Base-by-base conservation (phyloP, 2,113 vertebrate genomes). In the Hyla sarda region DNA sequence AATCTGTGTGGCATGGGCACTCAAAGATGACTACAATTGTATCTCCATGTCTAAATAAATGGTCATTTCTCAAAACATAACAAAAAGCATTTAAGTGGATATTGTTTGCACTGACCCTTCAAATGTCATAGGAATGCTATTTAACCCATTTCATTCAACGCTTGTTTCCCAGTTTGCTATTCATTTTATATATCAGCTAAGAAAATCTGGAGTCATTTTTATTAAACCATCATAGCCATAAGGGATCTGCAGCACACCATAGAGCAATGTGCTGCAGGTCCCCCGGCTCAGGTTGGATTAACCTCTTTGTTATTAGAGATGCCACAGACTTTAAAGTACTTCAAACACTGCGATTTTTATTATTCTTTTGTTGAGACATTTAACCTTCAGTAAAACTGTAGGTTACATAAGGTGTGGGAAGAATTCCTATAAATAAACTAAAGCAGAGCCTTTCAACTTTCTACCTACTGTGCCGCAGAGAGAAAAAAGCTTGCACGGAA, bases 351-450 rank as follows among this genome's bases (percentile, higher is more conserved):
- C 13, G 32, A 73, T 82, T 86, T 87, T 82, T 87, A 86, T 86
- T 86, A 86, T 86, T 86, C 84, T 79, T 86, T 86, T 86, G 84
- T 54, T 71, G 85, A 81, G 52, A 82, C 50, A 78, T 82, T 87
- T 87, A 87, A 87, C 85, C 85, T 87, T 87, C 85, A 82, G 85
- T 87, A 82, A 87, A 82, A 87, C 77, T 87, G 85, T 65, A 82
- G 78, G 85, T 82, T 87, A 82, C 69, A 74, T 73, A 87, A 87
- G 67, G 77, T 78, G 67, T 58, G 78, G 78, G 48, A 77, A 69
- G 65, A 73, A 74, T 82, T 72, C 78, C 85, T 87, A 87, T 87
- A 87, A 87, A 87, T 87, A 87, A 87, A 82, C 52, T 78, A 74
- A 77, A 87, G 77, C 67, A 45, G 56, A 65, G 52, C 32, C 78